A percentile compares a stretch with the other conserved stretches of the same genome.
Conservation (phyloP, 2,113 vertebrate species). For the Apeltes quadracus region DNA sequence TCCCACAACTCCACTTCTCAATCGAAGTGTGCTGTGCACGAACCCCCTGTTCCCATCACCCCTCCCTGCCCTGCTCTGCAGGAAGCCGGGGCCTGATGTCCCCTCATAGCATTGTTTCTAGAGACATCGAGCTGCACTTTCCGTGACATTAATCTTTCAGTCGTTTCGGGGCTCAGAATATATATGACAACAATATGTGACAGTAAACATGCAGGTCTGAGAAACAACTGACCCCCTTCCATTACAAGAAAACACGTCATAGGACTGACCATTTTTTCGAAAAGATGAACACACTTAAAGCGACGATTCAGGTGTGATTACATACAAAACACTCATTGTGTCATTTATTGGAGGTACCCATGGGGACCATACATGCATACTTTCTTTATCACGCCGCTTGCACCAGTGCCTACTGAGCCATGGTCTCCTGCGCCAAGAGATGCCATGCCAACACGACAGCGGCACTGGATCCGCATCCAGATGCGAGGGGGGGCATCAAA, state of each 20-base stretch:
- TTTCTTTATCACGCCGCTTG: constrained; percentile 10
- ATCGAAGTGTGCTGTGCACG: background rate
- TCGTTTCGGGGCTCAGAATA: constrained; percentile 22
- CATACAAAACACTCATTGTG: background rate
- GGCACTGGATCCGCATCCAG: constrained; percentile 58
- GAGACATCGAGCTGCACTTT: constrained; percentile 45
- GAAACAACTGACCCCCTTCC: background rate
- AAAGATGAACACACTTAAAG: background rate
- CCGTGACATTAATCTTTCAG: constrained; percentile 48
- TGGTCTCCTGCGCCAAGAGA: constrained; percentile 38
- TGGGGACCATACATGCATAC: constrained; percentile 25
- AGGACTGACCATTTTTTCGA: background rate
- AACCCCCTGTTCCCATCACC: background rate
- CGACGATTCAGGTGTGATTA: background rate
- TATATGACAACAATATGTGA: constrained; percentile 30
- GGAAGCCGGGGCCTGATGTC: constrained; percentile 26
- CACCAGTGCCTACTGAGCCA: constrained; percentile 18
- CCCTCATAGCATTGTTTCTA: constrained; percentile 43
- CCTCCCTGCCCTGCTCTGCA: constrained; percentile 4
- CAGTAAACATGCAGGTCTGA: constrained; percentile 26
- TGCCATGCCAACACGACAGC: constrained; percentile 51
- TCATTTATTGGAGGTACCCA: background rate
- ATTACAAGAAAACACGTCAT: too few species aligned
- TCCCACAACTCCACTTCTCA: constrained; percentile 10
- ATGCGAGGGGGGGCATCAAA: constrained; percentile 24